phyloP scores from a whole-genome alignment of 2,888 invertebrate genomes.

The Zootermopsis nevadensis region DNA sequence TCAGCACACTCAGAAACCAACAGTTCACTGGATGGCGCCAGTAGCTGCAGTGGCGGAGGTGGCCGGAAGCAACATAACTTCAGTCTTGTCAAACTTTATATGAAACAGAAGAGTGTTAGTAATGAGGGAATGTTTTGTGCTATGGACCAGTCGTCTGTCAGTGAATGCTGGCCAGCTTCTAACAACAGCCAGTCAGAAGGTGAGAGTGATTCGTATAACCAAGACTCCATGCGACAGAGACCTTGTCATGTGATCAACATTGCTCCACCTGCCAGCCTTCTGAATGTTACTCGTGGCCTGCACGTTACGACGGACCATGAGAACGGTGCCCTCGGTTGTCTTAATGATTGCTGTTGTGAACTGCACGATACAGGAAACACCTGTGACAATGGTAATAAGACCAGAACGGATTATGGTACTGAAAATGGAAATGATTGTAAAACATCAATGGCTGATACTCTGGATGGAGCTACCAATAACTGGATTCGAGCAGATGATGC shows the following conservation, averaged over 20 bases:
- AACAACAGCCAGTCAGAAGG: slow-evolving; percentile 56
- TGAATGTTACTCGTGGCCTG: neutral
- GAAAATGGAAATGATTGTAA: slow-evolving; percentile 24
- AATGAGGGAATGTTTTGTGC: slow-evolving; percentile 77
- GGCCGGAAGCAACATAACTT: slow-evolving; percentile 54
- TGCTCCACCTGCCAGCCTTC: neutral
- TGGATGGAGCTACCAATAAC: slow-evolving; percentile 59
- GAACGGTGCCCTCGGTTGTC: slow-evolving; percentile 11
- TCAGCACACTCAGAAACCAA: slow-evolving; percentile 53
- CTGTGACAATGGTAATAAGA: slow-evolving; percentile 63
- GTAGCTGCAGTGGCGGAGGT: slow-evolving; percentile 60
- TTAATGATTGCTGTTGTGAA: slow-evolving; percentile 34
- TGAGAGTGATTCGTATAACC: slow-evolving; percentile 55
- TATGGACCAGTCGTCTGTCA: slow-evolving; percentile 80
- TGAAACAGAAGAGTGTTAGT: slow-evolving; percentile 89
- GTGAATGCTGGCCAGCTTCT: slow-evolving; percentile 77
- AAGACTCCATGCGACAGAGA: slow-evolving; percentile 33
- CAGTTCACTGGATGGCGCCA: slow-evolving; percentile 49
- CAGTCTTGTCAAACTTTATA: slow-evolving; percentile 83
- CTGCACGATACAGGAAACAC: slow-evolving; percentile 63
- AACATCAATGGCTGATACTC: slow-evolving; percentile 13
- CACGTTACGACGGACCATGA: neutral
- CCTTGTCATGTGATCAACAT: neutral
- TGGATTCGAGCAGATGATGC: slow-evolving; percentile 49
- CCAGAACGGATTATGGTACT: slow-evolving; percentile 57